Percentiles rank a stretch among this genome's conserved stretches.
phyloP scores from a whole-genome alignment of 2,113 vertebrate species.

The Pygoscelis adeliae region DNA sequence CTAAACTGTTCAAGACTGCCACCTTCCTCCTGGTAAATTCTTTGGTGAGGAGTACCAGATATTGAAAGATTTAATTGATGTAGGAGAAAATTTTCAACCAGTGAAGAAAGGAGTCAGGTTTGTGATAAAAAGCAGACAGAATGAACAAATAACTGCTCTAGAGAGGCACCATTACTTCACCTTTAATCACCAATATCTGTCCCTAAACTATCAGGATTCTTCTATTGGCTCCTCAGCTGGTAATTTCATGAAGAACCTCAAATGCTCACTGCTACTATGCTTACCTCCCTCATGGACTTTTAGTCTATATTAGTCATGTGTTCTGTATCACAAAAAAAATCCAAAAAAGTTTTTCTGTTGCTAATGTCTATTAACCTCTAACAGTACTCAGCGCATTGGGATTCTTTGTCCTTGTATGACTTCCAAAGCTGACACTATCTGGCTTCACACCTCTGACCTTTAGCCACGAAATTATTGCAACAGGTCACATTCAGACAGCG shows the following conservation, averaged over 20 bases:
- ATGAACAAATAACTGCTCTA: neutral
- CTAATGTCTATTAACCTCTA: neutral
- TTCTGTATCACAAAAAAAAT: neutral
- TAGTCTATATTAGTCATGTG: neutral
- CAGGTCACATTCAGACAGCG: neutral
- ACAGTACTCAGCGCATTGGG: neutral
- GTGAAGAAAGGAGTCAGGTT: neutral
- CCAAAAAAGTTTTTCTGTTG: neutral
- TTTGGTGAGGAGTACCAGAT: neutral
- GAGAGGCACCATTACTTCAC: neutral
- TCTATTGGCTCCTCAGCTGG: neutral
- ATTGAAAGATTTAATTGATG: neutral
- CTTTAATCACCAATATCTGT: neutral
- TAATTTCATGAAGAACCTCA: neutral
- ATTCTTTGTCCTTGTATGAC: neutral
- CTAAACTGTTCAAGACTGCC: neutral
- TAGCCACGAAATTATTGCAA: neutral
- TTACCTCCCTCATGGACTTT: neutral
- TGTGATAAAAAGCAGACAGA: neutral
- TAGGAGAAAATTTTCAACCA: neutral
- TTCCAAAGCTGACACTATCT: neutral
- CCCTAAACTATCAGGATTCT: neutral
- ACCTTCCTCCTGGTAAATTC: neutral
- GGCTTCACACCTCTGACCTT: neutral
- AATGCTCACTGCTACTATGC: neutral